Conservation (phyloP, 1,140 invertebrate genomes). For the Trachymyrmex septentrionalis region DNA sequence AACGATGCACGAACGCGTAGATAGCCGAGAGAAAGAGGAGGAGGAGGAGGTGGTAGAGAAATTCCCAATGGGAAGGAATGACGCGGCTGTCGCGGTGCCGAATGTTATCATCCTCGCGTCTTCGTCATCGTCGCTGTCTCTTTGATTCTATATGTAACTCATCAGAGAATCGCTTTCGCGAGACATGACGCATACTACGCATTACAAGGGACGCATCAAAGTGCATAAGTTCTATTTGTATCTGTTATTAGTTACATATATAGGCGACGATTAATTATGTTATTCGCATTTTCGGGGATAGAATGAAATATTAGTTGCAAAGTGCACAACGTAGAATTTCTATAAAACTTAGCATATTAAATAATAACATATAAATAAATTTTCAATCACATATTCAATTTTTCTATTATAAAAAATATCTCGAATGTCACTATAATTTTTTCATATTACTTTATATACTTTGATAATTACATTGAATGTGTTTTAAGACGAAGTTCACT, state of each 20-base stretch:
- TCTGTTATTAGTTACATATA: slow-evolving; percentile 3
- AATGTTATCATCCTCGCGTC: slow-evolving; percentile 44
- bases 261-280: slow-evolving; percentile 20
- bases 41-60: neutral
- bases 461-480: neutral
- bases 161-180: slow-evolving; percentile 5
- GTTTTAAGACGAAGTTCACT: neutral
- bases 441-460: neutral
- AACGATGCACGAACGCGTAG: slow-evolving; percentile 55
- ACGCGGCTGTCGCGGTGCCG: slow-evolving; percentile 24
- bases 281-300: neutral
- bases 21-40: slow-evolving; percentile 21
- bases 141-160: slow-evolving; percentile 43
- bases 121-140: slow-evolving; percentile 31
- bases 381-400: neutral
- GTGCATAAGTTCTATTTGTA: slow-evolving; percentile 26
- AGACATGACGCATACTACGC: slow-evolving; percentile 19
- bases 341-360: neutral
- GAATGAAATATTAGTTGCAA: neutral
- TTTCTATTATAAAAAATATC: neutral
- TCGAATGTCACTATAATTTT: neutral
- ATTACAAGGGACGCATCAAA: slow-evolving; percentile 8
- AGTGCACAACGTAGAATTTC: neutral
- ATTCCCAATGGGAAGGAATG: slow-evolving; percentile 24
- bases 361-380: no score